Percentiles rank a stretch among this genome's conserved stretches.
Conservation (phyloP, 2,797 vertebrate genomes). For the Micrastur ruficollis region DNA sequence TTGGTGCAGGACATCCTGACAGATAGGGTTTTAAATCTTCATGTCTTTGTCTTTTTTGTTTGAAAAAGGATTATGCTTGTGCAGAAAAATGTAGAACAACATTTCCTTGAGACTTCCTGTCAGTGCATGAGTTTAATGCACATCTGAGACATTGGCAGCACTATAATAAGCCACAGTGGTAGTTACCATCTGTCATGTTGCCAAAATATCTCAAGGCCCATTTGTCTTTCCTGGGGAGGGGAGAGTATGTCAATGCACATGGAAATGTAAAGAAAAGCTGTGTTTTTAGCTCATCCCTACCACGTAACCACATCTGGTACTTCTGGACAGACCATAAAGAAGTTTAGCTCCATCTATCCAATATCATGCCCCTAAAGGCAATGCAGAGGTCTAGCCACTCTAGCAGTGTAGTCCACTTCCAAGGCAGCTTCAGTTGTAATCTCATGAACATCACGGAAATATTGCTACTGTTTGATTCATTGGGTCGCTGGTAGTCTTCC, state of each 20-base stretch:
- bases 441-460: not conserved
- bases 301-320: not conserved
- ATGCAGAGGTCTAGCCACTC: not conserved
- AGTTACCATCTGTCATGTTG: constrained; percentile 53
- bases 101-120: constrained; percentile 34
- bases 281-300: not conserved
- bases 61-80: constrained; percentile 6
- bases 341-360: not conserved
- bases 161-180: constrained; percentile 46
- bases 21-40: constrained; percentile 16
- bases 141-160: constrained; percentile 52
- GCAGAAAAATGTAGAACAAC: constrained; percentile 17
- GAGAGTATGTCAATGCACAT: not conserved
- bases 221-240: not conserved
- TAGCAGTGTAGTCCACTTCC: not conserved
- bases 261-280: constrained; percentile 8
- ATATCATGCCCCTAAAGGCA: not conserved
- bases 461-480: not conserved
- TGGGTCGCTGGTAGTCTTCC: not conserved
- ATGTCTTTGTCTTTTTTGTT: not conserved
- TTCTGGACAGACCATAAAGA: not conserved
- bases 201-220: constrained; percentile 36
- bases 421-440: not conserved
- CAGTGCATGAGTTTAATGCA: constrained; percentile 32
- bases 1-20: not conserved